Percentiles rank a stretch among this genome's conserved stretches.
phyloP scores from a whole-genome alignment of 2,113 vertebrate species.

The Sitta europaea region DNA sequence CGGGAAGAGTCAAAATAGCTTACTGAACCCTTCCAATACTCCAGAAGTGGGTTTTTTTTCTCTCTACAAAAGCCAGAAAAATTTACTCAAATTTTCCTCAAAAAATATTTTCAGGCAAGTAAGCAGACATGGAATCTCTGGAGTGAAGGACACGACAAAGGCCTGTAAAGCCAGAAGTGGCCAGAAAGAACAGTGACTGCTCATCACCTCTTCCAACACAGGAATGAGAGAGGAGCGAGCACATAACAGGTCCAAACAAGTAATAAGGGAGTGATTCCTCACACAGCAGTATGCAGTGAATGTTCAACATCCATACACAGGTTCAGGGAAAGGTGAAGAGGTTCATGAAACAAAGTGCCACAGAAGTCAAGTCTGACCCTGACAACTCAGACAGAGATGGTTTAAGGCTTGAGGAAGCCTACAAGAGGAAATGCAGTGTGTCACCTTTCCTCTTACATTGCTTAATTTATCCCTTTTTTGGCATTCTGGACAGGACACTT shows the following conservation, averaged over 20 bases:
- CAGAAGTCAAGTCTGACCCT: neutral
- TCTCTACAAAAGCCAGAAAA: neutral
- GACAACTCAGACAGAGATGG: neutral
- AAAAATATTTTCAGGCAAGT: neutral
- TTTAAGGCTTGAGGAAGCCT: neutral
- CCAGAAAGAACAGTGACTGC: neutral
- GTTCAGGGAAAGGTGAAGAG: neutral
- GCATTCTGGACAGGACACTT: neutral
- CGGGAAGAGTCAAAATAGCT: neutral
- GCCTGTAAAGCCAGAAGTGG: neutral
- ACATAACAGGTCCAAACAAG: neutral
- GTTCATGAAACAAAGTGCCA: neutral
- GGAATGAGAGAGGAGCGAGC: neutral
- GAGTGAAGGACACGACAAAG: neutral
- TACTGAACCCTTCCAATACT: neutral
- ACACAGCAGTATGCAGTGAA: neutral
- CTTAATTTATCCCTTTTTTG: rapidly evolving
- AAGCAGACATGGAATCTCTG: neutral
- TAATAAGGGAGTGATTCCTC: neutral
- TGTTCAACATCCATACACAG: neutral
- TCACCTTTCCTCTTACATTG: neutral
- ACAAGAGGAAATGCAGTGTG: neutral
- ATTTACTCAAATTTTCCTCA: neutral
- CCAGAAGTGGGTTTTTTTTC: neutral
- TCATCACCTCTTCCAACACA: neutral